Conservation (phyloP, 2,797 vertebrate species). For the Natrix natrix region DNA sequence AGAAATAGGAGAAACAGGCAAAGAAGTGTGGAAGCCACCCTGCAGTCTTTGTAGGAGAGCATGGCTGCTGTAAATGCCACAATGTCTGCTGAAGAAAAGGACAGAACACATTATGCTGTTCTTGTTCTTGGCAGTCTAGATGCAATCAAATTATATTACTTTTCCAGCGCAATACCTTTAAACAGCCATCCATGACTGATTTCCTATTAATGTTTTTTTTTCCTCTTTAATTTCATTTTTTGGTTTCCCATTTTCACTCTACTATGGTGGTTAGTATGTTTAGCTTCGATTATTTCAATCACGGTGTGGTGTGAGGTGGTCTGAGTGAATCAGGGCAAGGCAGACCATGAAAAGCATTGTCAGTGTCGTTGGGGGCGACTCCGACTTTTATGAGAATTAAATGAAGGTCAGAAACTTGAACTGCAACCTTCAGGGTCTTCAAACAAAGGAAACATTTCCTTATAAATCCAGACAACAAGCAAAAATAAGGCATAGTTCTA, state of each 20-base stretch:
- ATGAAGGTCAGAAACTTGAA: no score
- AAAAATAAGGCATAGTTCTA: neutral
- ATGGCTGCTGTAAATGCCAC: neutral
- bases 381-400: neutral
- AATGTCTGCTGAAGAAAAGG: neutral
- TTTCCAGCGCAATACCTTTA: neutral
- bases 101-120: neutral
- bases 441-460: neutral
- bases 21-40: neutral
- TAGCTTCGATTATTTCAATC: neutral
- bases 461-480: neutral
- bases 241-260: neutral
- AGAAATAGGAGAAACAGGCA: neutral
- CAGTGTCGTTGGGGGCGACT: neutral
- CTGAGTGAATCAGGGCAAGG: neutral
- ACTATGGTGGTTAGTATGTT: neutral
- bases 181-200: neutral
- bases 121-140: neutral
- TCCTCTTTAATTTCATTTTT: neutral
- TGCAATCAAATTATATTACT: neutral
- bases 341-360: neutral
- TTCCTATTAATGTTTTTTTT: neutral
- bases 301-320: neutral
- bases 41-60: neutral
- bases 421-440: neutral